A percentile compares a stretch with the other conserved stretches of the same genome.
phyloP scores from a whole-genome alignment of 2,797 vertebrate genomes.

The Gastrophryne carolinensis region DNA sequence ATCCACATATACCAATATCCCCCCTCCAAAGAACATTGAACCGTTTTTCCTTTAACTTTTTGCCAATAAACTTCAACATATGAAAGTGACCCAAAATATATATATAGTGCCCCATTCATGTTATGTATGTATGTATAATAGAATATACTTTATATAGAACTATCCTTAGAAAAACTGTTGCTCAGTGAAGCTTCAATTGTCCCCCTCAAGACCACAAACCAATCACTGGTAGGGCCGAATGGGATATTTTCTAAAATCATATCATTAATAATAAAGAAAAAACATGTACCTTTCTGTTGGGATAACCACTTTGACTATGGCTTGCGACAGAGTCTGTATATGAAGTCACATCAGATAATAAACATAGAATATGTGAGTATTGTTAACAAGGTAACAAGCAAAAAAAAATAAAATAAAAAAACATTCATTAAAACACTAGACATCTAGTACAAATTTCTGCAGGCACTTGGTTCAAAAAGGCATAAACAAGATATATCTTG shows the following conservation, averaged over 20 bases:
- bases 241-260: conserved; percentile 95
- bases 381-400: conserved; percentile 99
- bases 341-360: conserved; percentile 99
- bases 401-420: conserved; percentile 90
- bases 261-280: conserved; percentile 98
- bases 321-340: conserved; percentile 99
- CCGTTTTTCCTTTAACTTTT: too few relatives aligned
- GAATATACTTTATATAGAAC: too few relatives aligned
- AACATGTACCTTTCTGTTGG: conserved; percentile 99
- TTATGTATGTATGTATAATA: not conserved
- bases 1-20: too few relatives aligned
- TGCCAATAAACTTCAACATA: too few relatives aligned
- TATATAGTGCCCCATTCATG: not conserved
- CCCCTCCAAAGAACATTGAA: too few relatives aligned
- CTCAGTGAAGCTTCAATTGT: conserved; percentile 88
- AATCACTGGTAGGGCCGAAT: conserved; percentile 80
- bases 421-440: conserved; percentile 96
- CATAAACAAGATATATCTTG: too few relatives aligned
- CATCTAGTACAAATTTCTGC: conserved; percentile 81
- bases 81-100: not conserved
- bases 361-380: conserved; percentile 99
- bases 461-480: conserved; percentile 85
- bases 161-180: conserved; percentile 84
- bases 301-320: conserved; percentile 99
- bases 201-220: conserved; percentile 73